These are phyloP conservation scores for Spondyliosoma cantharus DNA, from an alignment of 2,797 vertebrate genomes.

Conservation along the genomic window DNA sequence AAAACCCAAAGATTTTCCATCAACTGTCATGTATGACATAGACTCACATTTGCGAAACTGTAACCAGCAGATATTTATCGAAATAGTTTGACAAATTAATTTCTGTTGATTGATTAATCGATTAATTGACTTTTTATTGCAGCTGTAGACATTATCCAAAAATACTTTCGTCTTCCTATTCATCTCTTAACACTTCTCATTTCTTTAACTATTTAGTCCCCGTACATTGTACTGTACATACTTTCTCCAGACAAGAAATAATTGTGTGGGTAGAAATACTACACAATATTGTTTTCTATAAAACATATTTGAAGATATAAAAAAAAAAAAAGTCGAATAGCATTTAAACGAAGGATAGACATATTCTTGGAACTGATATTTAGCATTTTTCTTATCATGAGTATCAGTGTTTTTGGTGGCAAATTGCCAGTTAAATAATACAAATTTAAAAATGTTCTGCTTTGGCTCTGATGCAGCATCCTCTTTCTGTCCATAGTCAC, in stretches of 20 bases:
- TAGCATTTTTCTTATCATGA: no score
- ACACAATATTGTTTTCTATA: not conserved
- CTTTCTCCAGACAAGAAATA: not conserved
- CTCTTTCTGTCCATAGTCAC: no score
- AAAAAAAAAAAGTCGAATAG: not conserved
- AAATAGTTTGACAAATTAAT: not conserved
- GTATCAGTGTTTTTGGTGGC: not conserved
- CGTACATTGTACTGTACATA: not conserved
- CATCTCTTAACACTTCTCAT: not conserved
- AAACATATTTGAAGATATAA: conserved; percentile 1
- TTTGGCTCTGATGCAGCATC: no score
- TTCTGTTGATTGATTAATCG: not conserved
- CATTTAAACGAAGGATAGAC: no score
- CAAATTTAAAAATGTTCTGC: no score
- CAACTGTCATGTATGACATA: no score
- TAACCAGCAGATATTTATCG: not conserved
- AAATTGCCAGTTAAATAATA: no score
- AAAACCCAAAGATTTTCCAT: no score
- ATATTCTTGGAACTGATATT: no score
- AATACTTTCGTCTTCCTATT: not conserved
- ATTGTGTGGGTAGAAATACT: not conserved
- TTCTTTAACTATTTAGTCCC: not conserved
- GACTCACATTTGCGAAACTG: not conserved
- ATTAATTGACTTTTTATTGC: not conserved
- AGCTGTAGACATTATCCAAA: not conserved